Percentiles rank a stretch among this genome's conserved stretches.
Evolutionary conservation across 2,797 vertebrate species (phyloP).

Genomic region (Myotis pilosus): DNA sequence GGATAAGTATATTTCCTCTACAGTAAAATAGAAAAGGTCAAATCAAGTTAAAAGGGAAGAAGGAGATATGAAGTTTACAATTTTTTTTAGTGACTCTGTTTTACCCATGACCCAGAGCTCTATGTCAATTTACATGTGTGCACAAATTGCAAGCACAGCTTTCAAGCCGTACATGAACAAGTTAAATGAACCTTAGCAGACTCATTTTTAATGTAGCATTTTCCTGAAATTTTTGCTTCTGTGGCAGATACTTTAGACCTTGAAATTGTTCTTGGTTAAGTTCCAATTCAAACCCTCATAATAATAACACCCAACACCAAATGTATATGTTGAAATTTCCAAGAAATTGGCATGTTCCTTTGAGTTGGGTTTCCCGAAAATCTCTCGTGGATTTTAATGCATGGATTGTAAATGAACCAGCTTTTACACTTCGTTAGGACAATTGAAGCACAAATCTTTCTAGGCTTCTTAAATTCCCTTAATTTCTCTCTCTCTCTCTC

Average conservation of each 20-base stretch:
- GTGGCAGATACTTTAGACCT: neutral
- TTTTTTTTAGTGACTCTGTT: neutral
- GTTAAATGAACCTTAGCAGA: neutral
- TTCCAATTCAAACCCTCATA: slow-evolving; percentile 35
- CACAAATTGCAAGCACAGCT: neutral
- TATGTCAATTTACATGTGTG: neutral
- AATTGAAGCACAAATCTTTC: neutral
- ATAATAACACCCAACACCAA: slow-evolving; percentile 34
- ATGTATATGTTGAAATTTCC: slow-evolving; percentile 8
- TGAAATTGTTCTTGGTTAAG: slow-evolving; percentile 29
- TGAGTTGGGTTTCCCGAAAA: slow-evolving; percentile 26
- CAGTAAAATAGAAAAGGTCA: neutral
- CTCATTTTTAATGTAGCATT: neutral
- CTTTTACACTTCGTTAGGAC: neutral
- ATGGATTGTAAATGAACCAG: neutral
- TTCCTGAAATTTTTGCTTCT: slow-evolving; percentile 23
- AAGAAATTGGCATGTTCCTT: slow-evolving; percentile 55
- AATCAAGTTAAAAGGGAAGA: neutral
- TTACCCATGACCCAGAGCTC: neutral
- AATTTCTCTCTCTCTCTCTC: too few species aligned
- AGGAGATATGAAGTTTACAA: neutral
- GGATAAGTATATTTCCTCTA: neutral
- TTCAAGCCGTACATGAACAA: neutral
- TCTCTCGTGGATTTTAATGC: neutral
- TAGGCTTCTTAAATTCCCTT: neutral